phyloP scores from a whole-genome alignment of 2,888 invertebrate species.

The Pollenia angustigena region DNA sequence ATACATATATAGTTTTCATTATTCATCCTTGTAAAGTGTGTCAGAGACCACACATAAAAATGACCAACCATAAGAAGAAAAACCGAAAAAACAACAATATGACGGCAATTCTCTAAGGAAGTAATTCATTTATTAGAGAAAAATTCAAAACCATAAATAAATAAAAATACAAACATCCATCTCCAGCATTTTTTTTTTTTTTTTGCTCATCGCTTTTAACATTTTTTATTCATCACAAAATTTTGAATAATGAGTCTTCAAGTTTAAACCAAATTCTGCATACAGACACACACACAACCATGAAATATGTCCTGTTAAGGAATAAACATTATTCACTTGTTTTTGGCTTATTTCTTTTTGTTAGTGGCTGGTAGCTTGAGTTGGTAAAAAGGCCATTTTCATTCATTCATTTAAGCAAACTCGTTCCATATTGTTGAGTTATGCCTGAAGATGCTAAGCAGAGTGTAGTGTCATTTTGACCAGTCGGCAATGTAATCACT shows the following conservation, averaged over 20 bases:
- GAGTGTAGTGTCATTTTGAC: conserved; percentile 67
- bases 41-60: conserved; percentile 41
- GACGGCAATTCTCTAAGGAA: conserved; percentile 74
- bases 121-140: conserved; percentile 76
- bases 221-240: conserved; percentile 58
- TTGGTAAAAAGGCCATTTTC: conserved; percentile 33
- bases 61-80: conserved; percentile 36
- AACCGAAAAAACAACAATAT: conserved; percentile 23
- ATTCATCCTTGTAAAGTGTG: conserved; percentile 61
- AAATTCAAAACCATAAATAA: conserved; percentile 74
- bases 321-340: conserved; percentile 67
- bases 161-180: conserved; percentile 66
- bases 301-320: conserved; percentile 61
- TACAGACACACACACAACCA: not conserved
- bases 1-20: conserved; percentile 42
- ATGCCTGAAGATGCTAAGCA: conserved; percentile 25
- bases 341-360: conserved; percentile 43
- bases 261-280: conserved; percentile 56
- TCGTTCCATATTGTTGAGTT: not conserved
- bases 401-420: conserved; percentile 12
- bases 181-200: conserved; percentile 17
- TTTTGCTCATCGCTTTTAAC: not conserved
- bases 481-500: conserved; percentile 76
- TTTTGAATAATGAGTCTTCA: conserved; percentile 71
- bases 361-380: conserved; percentile 22